Conservation (phyloP, 2,888 invertebrate species). For the Cetonia aurata region DNA sequence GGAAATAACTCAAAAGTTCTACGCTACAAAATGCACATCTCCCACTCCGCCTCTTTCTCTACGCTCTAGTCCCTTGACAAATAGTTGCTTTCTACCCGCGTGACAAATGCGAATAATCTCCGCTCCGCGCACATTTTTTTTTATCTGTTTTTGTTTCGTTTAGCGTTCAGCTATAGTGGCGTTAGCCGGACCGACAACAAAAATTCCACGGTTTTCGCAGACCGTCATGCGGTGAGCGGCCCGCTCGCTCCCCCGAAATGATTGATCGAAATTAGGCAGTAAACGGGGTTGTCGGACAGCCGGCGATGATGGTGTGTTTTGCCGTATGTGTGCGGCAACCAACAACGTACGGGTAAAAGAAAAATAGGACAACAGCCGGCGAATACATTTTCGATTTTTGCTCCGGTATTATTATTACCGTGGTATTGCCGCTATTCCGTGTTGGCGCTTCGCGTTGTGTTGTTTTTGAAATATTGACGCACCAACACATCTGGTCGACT, state of each 20-base stretch:
- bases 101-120: constrained; percentile 36
- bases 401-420: not conserved
- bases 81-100: constrained; percentile 29
- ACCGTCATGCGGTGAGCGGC: not conserved
- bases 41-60: not conserved
- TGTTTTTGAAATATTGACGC: not conserved
- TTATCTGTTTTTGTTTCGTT: constrained; percentile 2
- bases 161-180: constrained; percentile 2
- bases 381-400: too few species aligned
- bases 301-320: not conserved
- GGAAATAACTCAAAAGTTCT: too few species aligned
- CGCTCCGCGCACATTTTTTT: constrained; percentile 25
- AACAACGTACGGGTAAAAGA: constrained; percentile 6
- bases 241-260: constrained; percentile 6
- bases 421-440: not conserved
- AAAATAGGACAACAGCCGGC: constrained; percentile 7
- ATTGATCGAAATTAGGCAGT: constrained; percentile 30
- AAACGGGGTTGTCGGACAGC: constrained; percentile 20
- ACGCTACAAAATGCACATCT: not conserved
- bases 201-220: constrained; percentile 21
- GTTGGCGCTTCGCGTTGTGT: not conserved
- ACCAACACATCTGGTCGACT: too few species aligned
- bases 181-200: not conserved
- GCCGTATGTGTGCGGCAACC: not conserved
- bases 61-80: constrained; percentile 13